Base-by-base conservation (phyloP, 2,888 invertebrate genomes). In the Drosophila acutilabella region DNA sequence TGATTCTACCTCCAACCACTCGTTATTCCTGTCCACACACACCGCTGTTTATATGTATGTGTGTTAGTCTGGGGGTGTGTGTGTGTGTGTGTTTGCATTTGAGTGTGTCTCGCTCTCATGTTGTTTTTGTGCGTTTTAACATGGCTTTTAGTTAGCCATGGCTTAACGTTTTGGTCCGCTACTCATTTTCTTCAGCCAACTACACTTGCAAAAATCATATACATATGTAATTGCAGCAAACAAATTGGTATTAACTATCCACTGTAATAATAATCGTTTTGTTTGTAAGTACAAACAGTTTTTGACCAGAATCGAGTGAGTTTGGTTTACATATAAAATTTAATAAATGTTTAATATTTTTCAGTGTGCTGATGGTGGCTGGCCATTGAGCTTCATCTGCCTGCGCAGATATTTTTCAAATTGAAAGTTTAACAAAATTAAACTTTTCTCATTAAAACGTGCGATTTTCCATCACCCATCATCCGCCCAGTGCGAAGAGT, bases 371-470 rank as follows among this genome's bases (percentile, higher is more conserved):
- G 13, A 0, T 36, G 4, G 4, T 36, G 33, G 13, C 36, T 50
- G 51, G 36, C 13, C 38, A 36, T 13, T 36, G 48, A 54, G 67
- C 61, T 36, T 36, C 57, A 57, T 50, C 54, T 69, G 84, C 68
- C 79, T 67, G 80, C 70, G 74, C 80, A 78, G 87, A 86, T 79
- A 82, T 81, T 86, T 87, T 89, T 82, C 76, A 80, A 90, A 89
- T 84, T 83, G 90, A 83, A 90, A 89, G 78, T 91, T 88, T 86
- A 88, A 90, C 90, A 84, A 88, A 90, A 91, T 91, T 90, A 90
- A 91, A 91, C 90, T 91, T 91, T 91, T 91, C 90, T 91, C 90
- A 91, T 91, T 91, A 91, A 91, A 91, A 91, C 88, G 89, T 90
- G 89, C 89, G 80, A 84, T 86, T 80, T 78, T 79, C 73, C 75